phyloP scores from a whole-genome alignment of 2,113 vertebrate genomes.

The Antechinus stuartii region DNA sequence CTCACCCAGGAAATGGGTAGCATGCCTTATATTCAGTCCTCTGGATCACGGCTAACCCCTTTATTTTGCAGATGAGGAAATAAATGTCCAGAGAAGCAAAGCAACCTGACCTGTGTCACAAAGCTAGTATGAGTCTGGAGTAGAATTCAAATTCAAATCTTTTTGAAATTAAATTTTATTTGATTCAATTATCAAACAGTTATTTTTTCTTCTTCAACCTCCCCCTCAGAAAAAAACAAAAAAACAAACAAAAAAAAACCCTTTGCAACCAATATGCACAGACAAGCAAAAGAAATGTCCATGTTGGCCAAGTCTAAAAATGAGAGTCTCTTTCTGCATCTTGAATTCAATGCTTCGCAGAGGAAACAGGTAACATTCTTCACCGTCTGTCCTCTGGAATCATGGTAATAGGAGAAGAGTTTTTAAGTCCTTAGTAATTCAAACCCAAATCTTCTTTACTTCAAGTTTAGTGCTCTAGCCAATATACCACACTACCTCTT shows the following conservation, averaged over 20 bases:
- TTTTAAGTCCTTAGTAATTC: background rate
- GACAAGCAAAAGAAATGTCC: background rate
- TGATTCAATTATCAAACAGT: background rate
- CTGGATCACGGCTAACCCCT: background rate
- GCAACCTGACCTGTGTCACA: background rate
- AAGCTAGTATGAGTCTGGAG: background rate
- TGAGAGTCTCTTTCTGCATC: background rate
- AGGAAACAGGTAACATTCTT: background rate
- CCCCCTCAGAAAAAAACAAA: background rate
- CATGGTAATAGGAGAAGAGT: background rate
- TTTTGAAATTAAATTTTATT: background rate
- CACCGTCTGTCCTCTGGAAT: background rate
- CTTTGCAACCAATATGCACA: background rate
- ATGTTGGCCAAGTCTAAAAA: background rate
- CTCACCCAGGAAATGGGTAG: background rate
- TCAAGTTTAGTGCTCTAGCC: background rate
- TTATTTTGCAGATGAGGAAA: background rate
- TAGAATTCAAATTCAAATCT: background rate
- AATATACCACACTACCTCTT: background rate
- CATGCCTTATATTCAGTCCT: background rate
- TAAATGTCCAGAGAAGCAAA: background rate
- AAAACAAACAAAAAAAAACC: background rate
- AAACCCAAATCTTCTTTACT: background rate
- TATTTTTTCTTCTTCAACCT: background rate
- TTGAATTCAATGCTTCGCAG: background rate